Percentiles rank a stretch among this genome's conserved stretches.
Evolutionary conservation across 2,888 invertebrate genomes (phyloP).

Genomic region (Drosophila maculinotata): DNA sequence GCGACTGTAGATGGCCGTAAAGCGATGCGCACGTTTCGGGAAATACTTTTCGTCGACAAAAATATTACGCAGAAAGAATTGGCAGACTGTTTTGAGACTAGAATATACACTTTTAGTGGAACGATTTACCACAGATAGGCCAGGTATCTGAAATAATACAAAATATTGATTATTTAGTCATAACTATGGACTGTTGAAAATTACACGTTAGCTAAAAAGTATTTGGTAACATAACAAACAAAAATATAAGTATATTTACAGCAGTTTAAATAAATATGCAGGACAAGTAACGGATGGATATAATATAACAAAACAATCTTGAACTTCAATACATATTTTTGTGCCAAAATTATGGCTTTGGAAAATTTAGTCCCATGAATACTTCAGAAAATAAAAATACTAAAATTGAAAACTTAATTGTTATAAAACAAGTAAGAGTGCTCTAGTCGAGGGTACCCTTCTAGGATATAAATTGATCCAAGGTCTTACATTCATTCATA

Average conservation of each 20-base stretch:
- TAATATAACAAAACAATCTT: slow-evolving; percentile 1
- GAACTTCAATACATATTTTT: too few species aligned
- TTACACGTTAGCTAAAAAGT: too few species aligned
- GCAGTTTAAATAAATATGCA: not conserved
- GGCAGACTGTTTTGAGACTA: slow-evolving; percentile 79
- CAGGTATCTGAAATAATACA: slow-evolving; percentile 83
- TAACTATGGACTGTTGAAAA: too few species aligned
- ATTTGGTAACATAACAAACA: slow-evolving; percentile 8
- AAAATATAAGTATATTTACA: slow-evolving; percentile 7
- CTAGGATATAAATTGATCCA: too few species aligned
- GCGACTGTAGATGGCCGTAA: slow-evolving; percentile 95
- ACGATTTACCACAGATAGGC: slow-evolving; percentile 87
- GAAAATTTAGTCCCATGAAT: too few species aligned
- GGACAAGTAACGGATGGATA: not conserved
- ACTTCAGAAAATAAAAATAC: too few species aligned
- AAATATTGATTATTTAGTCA: slow-evolving; percentile 2
- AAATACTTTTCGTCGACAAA: slow-evolving; percentile 90
- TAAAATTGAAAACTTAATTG: too few species aligned
- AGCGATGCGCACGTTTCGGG: slow-evolving; percentile 91
- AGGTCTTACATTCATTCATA: too few species aligned
- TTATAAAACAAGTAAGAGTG: too few species aligned
- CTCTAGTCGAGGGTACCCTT: too few species aligned
- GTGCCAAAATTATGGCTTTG: slow-evolving; percentile 1
- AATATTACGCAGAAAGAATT: slow-evolving; percentile 79
- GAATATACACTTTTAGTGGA: slow-evolving; percentile 84